Conservation (phyloP, 2,113 vertebrate species). For the Hirundichthys speculiger region DNA sequence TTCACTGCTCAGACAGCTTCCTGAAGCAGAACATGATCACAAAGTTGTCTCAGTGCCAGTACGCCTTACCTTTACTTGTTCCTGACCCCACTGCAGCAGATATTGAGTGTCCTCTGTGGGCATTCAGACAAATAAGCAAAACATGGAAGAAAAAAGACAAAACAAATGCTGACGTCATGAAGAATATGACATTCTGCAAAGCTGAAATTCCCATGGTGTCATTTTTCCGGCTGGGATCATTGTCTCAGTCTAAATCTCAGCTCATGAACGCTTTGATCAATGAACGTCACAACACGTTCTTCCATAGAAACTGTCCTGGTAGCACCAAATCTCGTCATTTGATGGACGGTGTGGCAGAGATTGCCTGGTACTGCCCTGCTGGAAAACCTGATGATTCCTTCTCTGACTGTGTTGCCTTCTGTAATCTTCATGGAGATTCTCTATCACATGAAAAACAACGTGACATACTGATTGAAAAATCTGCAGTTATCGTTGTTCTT, state of each 20-base stretch:
- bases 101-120: slow-evolving; percentile 76
- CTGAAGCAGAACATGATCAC: slow-evolving; percentile 69
- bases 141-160: slow-evolving; percentile 67
- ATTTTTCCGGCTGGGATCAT: slow-evolving; percentile 79
- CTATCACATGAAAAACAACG: slow-evolving; percentile 55
- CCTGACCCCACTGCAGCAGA: slow-evolving; percentile 6
- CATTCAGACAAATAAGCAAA: slow-evolving; percentile 75
- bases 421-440: slow-evolving; percentile 80
- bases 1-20: slow-evolving; percentile 75
- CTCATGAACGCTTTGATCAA: slow-evolving; percentile 80
- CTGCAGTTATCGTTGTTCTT: slow-evolving; percentile 72
- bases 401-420: slow-evolving; percentile 75
- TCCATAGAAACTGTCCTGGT: slow-evolving; percentile 75
- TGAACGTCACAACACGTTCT: slow-evolving; percentile 67
- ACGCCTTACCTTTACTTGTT: slow-evolving; percentile 28
- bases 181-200: slow-evolving; percentile 65
- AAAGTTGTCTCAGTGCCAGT: slow-evolving; percentile 28
- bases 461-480: slow-evolving; percentile 62
- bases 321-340: slow-evolving; percentile 70
- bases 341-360: slow-evolving; percentile 81
- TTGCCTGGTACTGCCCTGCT: slow-evolving; percentile 82
- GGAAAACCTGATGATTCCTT: slow-evolving; percentile 74
- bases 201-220: slow-evolving; percentile 72
- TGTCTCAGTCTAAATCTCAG: slow-evolving; percentile 81
- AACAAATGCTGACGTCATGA: slow-evolving; percentile 23